Percentiles rank a stretch among this genome's conserved stretches.
phyloP scores from a whole-genome alignment of 2,113 vertebrate species.

The Myodes glareolus region DNA sequence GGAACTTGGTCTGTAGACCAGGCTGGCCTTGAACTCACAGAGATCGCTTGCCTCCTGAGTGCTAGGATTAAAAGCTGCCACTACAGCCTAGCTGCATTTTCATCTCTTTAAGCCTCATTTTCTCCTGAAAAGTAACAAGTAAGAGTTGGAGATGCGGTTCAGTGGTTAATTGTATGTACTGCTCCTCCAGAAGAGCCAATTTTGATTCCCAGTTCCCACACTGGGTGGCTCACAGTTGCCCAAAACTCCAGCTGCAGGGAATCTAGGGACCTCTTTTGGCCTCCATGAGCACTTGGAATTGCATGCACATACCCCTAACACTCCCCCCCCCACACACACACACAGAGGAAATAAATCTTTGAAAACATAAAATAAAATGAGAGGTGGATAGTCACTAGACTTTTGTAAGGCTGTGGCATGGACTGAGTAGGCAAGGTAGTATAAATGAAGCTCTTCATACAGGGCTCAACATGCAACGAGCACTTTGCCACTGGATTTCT shows the following conservation, averaged over 20 bases:
- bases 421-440: neutral
- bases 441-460: neutral
- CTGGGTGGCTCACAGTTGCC: neutral
- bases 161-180: neutral
- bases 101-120: neutral
- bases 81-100: neutral
- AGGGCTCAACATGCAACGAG: neutral
- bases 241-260: neutral
- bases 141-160: neutral
- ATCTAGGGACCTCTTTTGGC: neutral
- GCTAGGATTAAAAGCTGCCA: neutral
- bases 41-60: neutral
- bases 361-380: neutral
- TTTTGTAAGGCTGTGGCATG: neutral
- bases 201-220: neutral
- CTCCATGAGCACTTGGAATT: neutral
- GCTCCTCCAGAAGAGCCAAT: neutral
- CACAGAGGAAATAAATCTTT: neutral
- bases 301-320: neutral
- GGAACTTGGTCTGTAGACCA: neutral
- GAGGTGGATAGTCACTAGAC: neutral
- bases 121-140: neutral
- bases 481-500: neutral
- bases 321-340: neutral
- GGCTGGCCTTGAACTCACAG: neutral